Percentiles rank a stretch among this genome's conserved stretches.
phyloP scores from a whole-genome alignment of 2,888 invertebrate genomes.

The Drosophila seclusa region DNA sequence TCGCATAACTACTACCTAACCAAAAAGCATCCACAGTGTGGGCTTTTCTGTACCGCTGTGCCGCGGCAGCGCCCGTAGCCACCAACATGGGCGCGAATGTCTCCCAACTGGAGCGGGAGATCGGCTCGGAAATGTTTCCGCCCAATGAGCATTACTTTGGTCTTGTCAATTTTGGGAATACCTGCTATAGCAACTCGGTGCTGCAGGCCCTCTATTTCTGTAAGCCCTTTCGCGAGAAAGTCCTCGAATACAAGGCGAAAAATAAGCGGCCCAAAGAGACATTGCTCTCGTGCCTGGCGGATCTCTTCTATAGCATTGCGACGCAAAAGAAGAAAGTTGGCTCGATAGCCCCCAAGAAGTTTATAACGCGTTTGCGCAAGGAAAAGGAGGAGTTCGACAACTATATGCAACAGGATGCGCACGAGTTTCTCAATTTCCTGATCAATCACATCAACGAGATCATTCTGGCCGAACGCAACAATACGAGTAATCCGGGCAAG shows the following conservation, averaged over 20 bases:
- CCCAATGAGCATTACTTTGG: conserved; percentile 99
- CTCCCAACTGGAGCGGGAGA: conserved; percentile 99
- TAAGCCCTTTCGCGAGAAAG: conserved; percentile 99
- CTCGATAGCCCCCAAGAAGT: conserved; percentile 99
- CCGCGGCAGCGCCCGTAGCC: conserved; percentile 69
- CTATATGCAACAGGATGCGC: conserved; percentile 99
- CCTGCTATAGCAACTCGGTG: conserved; percentile 99
- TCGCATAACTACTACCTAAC: conserved; percentile 21
- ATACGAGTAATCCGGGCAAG: conserved; percentile 46
- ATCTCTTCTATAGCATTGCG: conserved; percentile 99
- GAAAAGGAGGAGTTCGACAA: conserved; percentile 99
- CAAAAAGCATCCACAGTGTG: conserved; percentile 64
- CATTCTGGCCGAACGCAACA: conserved; percentile 91
- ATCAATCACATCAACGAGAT: conserved; percentile 99
- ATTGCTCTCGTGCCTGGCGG: conserved; percentile 97
- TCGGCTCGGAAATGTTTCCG: conserved; percentile 99
- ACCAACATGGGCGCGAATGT: conserved; percentile 95
- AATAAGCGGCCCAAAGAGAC: conserved; percentile 98
- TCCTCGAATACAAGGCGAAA: conserved; percentile 98
- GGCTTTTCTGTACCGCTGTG: conserved; percentile 68
- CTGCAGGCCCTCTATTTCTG: conserved; percentile 99
- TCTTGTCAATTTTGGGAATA: conserved; percentile 99
- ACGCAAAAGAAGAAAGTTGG: conserved; percentile 99
- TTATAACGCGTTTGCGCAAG: conserved; percentile 98
- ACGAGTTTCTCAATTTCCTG: conserved; percentile 99